phyloP scores from a whole-genome alignment of 2,888 invertebrate species.

The Pollenia angustigena region DNA sequence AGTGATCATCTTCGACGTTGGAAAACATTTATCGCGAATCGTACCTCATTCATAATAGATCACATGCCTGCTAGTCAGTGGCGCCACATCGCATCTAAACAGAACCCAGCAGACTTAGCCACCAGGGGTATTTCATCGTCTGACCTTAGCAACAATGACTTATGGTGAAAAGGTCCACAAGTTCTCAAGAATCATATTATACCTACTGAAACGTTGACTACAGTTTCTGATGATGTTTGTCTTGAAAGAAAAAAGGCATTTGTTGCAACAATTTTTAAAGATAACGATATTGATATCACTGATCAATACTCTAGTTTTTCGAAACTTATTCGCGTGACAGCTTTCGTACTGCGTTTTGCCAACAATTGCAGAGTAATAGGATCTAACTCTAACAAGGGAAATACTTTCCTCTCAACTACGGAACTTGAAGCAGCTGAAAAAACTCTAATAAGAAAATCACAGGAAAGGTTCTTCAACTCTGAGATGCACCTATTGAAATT shows the following conservation, averaged over 20 bases:
- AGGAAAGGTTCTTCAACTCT: background rate
- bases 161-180: constrained; percentile 67
- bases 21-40: constrained; percentile 66
- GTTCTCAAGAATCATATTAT: constrained; percentile 20
- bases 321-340: background rate
- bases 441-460: background rate
- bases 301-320: no score
- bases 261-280: background rate
- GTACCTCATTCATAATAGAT: constrained; percentile 51
- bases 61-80: constrained; percentile 47
- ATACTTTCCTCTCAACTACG: background rate
- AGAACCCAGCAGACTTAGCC: no score
- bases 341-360: constrained; percentile 13
- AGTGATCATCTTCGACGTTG: constrained; percentile 60
- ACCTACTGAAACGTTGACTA: background rate
- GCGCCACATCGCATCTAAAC: no score
- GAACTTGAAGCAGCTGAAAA: constrained; percentile 14
- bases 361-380: constrained; percentile 2
- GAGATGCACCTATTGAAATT: background rate
- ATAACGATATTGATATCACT: background rate
- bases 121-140: no score
- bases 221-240: background rate
- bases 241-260: constrained; percentile 42
- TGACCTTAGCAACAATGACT: no score
- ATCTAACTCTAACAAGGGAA: background rate